Base-by-base conservation (phyloP, 2,888 invertebrate species). In the Drosophila parthenogenetica region DNA sequence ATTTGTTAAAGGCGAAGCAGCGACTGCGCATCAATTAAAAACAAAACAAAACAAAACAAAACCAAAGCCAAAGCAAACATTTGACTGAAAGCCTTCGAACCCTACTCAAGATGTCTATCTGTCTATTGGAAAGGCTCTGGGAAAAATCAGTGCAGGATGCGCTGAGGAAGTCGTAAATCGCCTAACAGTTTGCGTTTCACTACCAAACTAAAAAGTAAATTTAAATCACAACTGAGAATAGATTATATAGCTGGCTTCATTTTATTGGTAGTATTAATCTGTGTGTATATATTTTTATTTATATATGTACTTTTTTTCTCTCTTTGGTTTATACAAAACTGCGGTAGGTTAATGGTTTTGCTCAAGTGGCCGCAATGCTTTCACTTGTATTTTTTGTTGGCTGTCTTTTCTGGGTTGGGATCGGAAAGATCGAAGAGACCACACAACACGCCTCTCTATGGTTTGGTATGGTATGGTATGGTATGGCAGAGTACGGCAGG, bases 11-110 rank as follows among this genome's bases (percentile, higher is more conserved):
- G 68, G 72, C 37, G 35, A 74, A 63, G 67, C 55, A 17, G 49
- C 35, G 49, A 42, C 46, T 69, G 63, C 45, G 65, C 70, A 86
- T 83, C 88, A 88, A 83, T 83, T 83, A 83, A 86, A 86, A 39
- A n/a, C n/a, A n/a, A n/a, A n/a, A n/a, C n/a, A n/a, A 51, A 49
- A 61, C 35, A 8, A 29, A 29, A 29, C 29, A 8, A 8, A 29
- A 25, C 5, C 25, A 25, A 3, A 19, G 3, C 3, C 19, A n/a
- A 22, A 4, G 4, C 25, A 25, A 50, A 51, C 66, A 73, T 78
- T 83, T 89, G 89, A 90, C 75, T 80, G 84, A 89, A 90, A 81
- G 85, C 87, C 82, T 84, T 90, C 90, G 86, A 73, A 90, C 90
- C 90, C 90, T 83, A 77, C 81, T 90, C 90, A 90, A 90, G 90